Evolutionary conservation across 2,888 invertebrate genomes (phyloP), one percentile per base, ranked within the genome.

Genomic region (Megalurothrips usitatus): DNA sequence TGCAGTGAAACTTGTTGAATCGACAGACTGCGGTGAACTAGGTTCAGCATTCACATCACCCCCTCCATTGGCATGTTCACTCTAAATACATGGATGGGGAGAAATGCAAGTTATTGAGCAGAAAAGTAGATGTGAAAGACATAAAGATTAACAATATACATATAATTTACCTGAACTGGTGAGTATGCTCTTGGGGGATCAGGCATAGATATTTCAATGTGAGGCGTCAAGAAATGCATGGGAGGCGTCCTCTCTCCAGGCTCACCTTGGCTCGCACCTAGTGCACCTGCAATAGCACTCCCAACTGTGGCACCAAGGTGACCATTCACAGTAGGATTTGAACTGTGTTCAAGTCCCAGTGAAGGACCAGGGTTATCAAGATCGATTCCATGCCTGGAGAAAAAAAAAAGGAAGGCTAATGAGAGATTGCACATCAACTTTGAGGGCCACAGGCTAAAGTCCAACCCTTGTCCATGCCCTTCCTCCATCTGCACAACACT

Each of bases 161-260:
- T 47, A 11, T 19, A 34, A 75, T 63, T 81, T 80, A 83, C 83
- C 82, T 82, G 82, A 8, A 79, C 80, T 1, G 83, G 81, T 14
- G 83, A 83, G 43, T 78, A 82, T 23, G 81, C 78, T 58, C 81
- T 80, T 14, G 84, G 82, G 9, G 93, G 92, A 86, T 95, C 95
- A 26, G 94, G 93, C 92, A 95, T 94, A 75, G 95, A 95, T 87
- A 96, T 96, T 89, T 96, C 96, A 58, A 96, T 95, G 84, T 96
- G 96, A 10, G 96, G 96, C 63, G 96, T 95, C 75, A 96, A 89
- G 86, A 96, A 96, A 87, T 96, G 95, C 95, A 95, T 95, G 0
- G 95, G 95, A 17, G 95, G 95, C 79, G 95, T 95, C 12, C 34
- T 58, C 28, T 68, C 75, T 34, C 75, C 75, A 47, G 80, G 48